phyloP scores from a whole-genome alignment of 2,888 invertebrate genomes.

The Volucella inflata region DNA sequence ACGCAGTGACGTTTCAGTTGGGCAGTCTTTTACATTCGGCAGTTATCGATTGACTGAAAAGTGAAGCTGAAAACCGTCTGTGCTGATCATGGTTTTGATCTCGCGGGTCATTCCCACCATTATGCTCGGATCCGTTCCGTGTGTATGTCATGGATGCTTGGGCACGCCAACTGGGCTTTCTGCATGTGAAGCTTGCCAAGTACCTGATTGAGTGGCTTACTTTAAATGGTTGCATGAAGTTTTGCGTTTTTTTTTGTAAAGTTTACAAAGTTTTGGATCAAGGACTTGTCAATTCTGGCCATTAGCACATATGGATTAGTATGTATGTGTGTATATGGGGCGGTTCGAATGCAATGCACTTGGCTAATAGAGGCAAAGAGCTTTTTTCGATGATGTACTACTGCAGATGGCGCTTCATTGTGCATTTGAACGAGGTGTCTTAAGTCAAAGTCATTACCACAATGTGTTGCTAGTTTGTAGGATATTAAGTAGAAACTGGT shows the following conservation, averaged over 20 bases:
- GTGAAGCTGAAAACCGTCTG: conserved; percentile 49
- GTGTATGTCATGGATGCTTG: conserved; percentile 34
- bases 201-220: not conserved
- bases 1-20: not conserved
- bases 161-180: conserved; percentile 39
- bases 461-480: conserved; percentile 19
- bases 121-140: not conserved
- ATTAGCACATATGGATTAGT: conserved; percentile 11
- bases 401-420: not conserved
- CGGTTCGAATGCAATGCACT: not conserved
- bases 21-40: conserved; percentile 80
- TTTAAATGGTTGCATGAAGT: conserved; percentile 24
- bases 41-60: conserved; percentile 82
- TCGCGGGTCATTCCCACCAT: conserved; percentile 67
- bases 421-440: conserved; percentile 34
- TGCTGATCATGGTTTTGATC: conserved; percentile 61
- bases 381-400: conserved; percentile 21
- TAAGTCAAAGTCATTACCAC: conserved; percentile 72
- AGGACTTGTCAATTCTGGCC: conserved; percentile 66
- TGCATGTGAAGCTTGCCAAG: conserved; percentile 49
- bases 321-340: not conserved
- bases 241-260: conserved; percentile 1
- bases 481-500: conserved; percentile 27
- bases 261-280: conserved; percentile 66
- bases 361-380: conserved; percentile 13